Conservation (phyloP, 2,888 invertebrate species). For the Epistrophe eligans region DNA sequence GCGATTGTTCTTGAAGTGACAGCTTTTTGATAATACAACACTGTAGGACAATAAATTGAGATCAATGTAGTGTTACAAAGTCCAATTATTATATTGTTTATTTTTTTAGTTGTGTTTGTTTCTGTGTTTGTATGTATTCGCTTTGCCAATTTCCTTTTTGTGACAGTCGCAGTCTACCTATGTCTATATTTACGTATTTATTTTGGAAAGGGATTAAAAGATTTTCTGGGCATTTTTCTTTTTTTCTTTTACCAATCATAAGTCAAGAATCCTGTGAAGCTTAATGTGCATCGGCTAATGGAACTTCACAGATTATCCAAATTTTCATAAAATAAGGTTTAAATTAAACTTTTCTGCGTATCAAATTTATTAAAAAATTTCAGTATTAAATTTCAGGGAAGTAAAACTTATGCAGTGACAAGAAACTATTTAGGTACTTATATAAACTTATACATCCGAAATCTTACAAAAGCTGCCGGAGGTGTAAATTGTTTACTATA, state of each 20-base stretch:
- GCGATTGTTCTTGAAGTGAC: conserved; percentile 36
- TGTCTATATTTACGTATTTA: no score
- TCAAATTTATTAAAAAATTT: no score
- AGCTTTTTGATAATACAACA: conserved; percentile 24
- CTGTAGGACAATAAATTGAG: conserved; percentile 15
- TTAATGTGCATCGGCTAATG: no score
- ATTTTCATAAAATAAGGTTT: no score
- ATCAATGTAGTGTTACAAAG: conserved; percentile 18
- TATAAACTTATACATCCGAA: background rate
- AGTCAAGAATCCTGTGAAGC: no score
- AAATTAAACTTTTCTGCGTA: no score
- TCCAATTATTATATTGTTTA: background rate
- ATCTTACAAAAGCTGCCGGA: background rate
- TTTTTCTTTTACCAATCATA: no score
- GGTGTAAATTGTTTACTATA: conserved; percentile 8
- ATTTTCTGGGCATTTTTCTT: no score
- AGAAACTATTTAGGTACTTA: background rate
- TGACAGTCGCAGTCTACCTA: no score
- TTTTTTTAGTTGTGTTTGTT: background rate
- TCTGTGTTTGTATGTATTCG: background rate
- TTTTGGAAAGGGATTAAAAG: no score
- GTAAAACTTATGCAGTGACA: background rate
- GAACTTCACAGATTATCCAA: no score
- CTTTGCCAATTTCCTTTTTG: background rate
- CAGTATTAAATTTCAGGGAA: no score